phyloP scores from a whole-genome alignment of 2,888 invertebrate species.

The Hemicrepidius hirtus region DNA sequence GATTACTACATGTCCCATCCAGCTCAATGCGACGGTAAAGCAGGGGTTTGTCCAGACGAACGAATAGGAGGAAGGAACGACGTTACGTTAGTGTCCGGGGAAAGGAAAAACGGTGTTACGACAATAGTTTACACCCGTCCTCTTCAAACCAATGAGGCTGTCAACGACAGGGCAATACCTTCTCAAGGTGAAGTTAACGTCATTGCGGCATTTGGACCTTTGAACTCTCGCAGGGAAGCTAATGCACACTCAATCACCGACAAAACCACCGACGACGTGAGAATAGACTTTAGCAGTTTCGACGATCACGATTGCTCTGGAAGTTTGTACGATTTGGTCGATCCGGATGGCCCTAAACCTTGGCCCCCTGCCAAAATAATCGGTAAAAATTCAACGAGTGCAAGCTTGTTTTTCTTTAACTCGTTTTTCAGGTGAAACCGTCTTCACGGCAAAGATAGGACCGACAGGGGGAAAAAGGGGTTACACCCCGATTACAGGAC shows the following conservation, averaged over 20 bases:
- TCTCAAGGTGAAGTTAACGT: conserved; percentile 80
- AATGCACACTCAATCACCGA: conserved; percentile 87
- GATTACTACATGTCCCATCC: conserved; percentile 91
- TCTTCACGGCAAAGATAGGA: conserved; percentile 86
- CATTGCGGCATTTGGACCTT: conserved; percentile 90
- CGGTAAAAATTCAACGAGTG: conserved; percentile 60
- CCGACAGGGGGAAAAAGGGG: conserved; percentile 89
- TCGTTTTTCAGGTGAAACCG: conserved; percentile 72
- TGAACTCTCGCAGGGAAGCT: conserved; percentile 87
- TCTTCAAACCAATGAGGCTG: conserved; percentile 83
- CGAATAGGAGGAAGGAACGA: conserved; percentile 88
- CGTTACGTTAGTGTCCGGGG: conserved; percentile 83
- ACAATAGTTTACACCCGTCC: conserved; percentile 87
- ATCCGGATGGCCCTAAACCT: conserved; percentile 77
- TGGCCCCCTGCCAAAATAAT: conserved; percentile 82
- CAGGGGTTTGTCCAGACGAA: conserved; percentile 91
- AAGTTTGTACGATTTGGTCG: conserved; percentile 78
- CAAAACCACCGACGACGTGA: conserved; percentile 82
- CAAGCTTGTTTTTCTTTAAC: neutral
- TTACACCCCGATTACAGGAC: conserved; percentile 86
- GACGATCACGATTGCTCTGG: conserved; percentile 85
- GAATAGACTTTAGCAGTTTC: conserved; percentile 84
- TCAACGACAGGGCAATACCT: conserved; percentile 82
- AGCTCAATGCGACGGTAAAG: conserved; percentile 87
- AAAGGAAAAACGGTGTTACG: conserved; percentile 86